Conservation (phyloP, 2,113 vertebrate genomes). For the Labeo rohita region DNA sequence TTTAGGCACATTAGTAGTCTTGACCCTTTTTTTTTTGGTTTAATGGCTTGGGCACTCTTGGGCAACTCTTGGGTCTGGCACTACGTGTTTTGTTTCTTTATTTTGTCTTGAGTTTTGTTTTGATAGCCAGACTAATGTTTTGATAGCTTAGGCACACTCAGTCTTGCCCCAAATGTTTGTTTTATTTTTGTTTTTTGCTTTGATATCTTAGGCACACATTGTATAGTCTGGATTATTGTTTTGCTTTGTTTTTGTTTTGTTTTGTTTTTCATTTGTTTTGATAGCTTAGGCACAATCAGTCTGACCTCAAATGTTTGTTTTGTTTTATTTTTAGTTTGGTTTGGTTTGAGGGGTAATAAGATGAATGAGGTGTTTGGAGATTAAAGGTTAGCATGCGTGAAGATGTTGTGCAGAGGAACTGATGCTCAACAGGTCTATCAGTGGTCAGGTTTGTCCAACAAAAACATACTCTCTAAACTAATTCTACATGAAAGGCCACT, state of each 20-base stretch:
- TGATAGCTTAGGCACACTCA: no score
- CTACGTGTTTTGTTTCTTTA: no score
- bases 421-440: not conserved
- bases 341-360: not conserved
- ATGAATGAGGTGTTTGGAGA: not conserved
- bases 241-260: not conserved
- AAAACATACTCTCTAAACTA: not conserved
- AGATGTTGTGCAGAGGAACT: not conserved
- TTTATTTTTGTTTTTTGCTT: not conserved
- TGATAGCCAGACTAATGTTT: no score
- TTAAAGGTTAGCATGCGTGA: not conserved
- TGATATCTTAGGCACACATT: not conserved
- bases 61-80: no score
- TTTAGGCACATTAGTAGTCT: no score
- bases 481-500: constrained; percentile 25
- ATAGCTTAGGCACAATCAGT: no score
- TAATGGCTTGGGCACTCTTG: no score
- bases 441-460: not conserved
- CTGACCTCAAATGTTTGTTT: not conserved
- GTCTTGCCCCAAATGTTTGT: not conserved
- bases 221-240: no score
- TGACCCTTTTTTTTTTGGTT: no score
- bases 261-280: no score
- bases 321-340: not conserved
- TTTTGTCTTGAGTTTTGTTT: no score